Conservation (phyloP, 2,888 invertebrate genomes). For the Parnassius smintheus region DNA sequence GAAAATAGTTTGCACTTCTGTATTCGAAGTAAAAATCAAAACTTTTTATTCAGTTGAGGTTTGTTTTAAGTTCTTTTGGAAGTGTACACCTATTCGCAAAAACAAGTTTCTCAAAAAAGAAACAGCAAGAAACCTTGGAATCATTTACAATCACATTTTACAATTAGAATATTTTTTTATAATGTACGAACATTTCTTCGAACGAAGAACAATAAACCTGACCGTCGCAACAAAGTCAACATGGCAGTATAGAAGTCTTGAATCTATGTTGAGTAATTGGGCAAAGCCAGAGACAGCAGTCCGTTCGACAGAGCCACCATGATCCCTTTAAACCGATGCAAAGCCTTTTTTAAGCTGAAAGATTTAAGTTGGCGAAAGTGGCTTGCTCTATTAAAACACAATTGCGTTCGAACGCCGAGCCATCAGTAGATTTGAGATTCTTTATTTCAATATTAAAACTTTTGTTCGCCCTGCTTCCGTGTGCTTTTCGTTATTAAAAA, state of each 20-base stretch:
- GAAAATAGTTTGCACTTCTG: too few species aligned
- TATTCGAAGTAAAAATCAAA: too few species aligned
- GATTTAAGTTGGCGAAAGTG: slow-evolving; percentile 80
- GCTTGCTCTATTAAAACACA: slow-evolving; percentile 76
- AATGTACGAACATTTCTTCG: background rate
- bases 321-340: slow-evolving; percentile 79
- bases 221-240: slow-evolving; percentile 37
- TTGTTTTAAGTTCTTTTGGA: too few species aligned
- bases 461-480: background rate
- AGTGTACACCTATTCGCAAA: too few species aligned
- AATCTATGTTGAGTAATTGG: slow-evolving; percentile 72
- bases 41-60: too few species aligned
- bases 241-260: slow-evolving; percentile 62
- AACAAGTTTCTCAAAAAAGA: too few species aligned
- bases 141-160: too few species aligned
- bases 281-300: slow-evolving; percentile 71
- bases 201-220: slow-evolving; percentile 28
- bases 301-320: slow-evolving; percentile 68
- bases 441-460: slow-evolving; percentile 34
- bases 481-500: too few species aligned
- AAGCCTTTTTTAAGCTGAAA: slow-evolving; percentile 80
- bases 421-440: slow-evolving; percentile 35
- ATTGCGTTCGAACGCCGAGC: slow-evolving; percentile 55
- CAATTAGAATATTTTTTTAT: too few species aligned
- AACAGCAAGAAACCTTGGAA: too few species aligned